A percentile compares a stretch with the other conserved stretches of the same genome.
phyloP scores from a whole-genome alignment of 2,797 vertebrate species.

The Amazonetta brasiliensis region DNA sequence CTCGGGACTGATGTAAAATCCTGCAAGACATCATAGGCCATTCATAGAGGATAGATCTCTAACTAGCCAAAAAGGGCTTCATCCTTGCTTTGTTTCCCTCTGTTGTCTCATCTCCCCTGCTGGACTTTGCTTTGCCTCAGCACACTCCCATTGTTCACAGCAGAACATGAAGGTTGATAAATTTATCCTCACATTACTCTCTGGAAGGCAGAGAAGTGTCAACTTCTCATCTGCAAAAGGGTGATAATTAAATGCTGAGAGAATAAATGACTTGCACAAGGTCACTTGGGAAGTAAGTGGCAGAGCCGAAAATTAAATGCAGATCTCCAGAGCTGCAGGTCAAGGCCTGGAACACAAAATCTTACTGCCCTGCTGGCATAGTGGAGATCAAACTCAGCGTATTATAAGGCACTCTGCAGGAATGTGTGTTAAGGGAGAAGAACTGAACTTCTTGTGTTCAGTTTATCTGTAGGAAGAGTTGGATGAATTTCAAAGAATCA shows the following conservation, averaged over 20 bases:
- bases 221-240: slow-evolving; percentile 76
- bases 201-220: slow-evolving; percentile 70
- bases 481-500: background rate
- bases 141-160: slow-evolving; percentile 64
- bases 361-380: background rate
- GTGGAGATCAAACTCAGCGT: background rate
- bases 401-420: background rate
- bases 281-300: slow-evolving; percentile 72
- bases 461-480: background rate
- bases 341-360: slow-evolving; percentile 21
- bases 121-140: slow-evolving; percentile 56
- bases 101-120: slow-evolving; percentile 30
- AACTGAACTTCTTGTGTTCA: background rate
- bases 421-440: background rate
- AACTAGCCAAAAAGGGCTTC: slow-evolving; percentile 8
- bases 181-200: slow-evolving; percentile 76
- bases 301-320: slow-evolving; percentile 71
- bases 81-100: slow-evolving; percentile 3
- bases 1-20: slow-evolving; percentile 35
- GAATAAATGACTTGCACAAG: slow-evolving; percentile 69
- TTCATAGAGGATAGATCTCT: background rate
- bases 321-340: slow-evolving; percentile 55
- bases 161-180: slow-evolving; percentile 71
- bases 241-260: slow-evolving; percentile 75
- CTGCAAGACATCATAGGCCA: background rate